Percentiles rank a stretch among this genome's conserved stretches.
Evolutionary conservation across 2,888 invertebrate genomes (phyloP).

Genomic region (Leptopterna dolabrata): DNA sequence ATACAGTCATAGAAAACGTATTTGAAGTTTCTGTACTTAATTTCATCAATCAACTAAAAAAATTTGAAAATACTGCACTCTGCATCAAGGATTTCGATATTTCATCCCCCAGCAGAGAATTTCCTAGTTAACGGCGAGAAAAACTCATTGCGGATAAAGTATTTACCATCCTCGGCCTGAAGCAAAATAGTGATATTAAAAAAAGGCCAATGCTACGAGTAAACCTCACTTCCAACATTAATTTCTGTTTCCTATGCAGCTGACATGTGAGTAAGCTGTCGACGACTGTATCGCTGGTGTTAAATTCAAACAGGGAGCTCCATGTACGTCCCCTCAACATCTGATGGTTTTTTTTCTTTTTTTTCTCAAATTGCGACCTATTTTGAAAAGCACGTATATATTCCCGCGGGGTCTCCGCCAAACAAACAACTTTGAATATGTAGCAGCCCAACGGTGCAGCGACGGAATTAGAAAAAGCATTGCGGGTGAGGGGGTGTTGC

Average conservation of each 20-base stretch:
- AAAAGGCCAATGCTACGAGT: neutral
- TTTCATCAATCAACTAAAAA: too few species aligned
- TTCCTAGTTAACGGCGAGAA: too few species aligned
- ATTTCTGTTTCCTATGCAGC: slow-evolving; percentile 27
- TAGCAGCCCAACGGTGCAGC: neutral
- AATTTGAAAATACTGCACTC: too few species aligned
- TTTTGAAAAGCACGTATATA: slow-evolving; percentile 37
- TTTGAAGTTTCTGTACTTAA: too few species aligned
- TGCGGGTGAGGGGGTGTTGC: neutral
- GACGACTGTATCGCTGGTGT: slow-evolving; percentile 30
- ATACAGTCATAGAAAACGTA: too few species aligned
- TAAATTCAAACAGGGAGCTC: slow-evolving; percentile 11
- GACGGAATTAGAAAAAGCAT: neutral
- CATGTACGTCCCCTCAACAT: neutral
- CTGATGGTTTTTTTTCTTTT: neutral
- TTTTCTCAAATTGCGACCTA: slow-evolving; percentile 30
- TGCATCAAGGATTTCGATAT: too few species aligned
- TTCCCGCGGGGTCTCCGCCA: neutral
- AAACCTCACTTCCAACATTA: slow-evolving; percentile 14
- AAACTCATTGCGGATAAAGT: too few species aligned
- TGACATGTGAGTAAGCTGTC: slow-evolving; percentile 28
- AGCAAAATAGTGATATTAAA: neutral
- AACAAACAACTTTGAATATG: slow-evolving; percentile 46
- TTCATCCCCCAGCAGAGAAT: too few species aligned
- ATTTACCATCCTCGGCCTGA: too few species aligned